These are phyloP conservation scores for Hippocampus kuda DNA, from an alignment of 2,797 vertebrate species.

Conservation along the genomic window DNA sequence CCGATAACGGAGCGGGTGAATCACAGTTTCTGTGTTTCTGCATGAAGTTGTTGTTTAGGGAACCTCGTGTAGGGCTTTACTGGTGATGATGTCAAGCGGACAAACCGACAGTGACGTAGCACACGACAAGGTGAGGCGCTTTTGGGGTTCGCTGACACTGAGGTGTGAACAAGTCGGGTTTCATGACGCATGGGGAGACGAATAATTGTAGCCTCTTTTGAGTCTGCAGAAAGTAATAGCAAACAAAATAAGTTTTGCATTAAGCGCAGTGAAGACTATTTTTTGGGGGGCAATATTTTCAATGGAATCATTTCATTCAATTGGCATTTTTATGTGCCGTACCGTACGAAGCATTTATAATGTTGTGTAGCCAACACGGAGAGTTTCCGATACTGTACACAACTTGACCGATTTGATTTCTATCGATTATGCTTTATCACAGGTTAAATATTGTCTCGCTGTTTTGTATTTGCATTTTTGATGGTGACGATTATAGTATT, in stretches of 20 bases:
- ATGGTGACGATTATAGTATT: too few species aligned
- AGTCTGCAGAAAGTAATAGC: not conserved
- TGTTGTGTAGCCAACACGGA: too few species aligned
- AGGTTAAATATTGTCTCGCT: too few species aligned
- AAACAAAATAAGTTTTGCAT: too few species aligned
- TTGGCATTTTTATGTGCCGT: too few species aligned
- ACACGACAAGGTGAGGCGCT: conserved; percentile 12
- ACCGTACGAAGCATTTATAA: too few species aligned
- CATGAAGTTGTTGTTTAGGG: not conserved
- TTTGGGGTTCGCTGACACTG: conserved; percentile 23
- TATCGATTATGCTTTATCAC: too few species aligned
- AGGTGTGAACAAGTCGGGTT: conserved; percentile 5
- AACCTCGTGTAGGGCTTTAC: not conserved
- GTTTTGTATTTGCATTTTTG: too few species aligned
- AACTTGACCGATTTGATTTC: too few species aligned
- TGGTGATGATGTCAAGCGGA: conserved; percentile 4
- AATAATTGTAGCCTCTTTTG: not conserved
- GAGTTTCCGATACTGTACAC: too few species aligned
- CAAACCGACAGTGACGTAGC: conserved; percentile 37
- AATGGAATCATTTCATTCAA: not conserved
- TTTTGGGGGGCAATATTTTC: not conserved
- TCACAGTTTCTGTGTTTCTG: conserved; percentile 36
- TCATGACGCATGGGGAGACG: not conserved
- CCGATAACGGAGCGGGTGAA: conserved; percentile 37
- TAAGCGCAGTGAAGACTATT: not conserved